Evolutionary conservation across 2,888 invertebrate genomes (phyloP), one percentile per base, ranked within the genome.

Genomic region (Patella pellucida): DNA sequence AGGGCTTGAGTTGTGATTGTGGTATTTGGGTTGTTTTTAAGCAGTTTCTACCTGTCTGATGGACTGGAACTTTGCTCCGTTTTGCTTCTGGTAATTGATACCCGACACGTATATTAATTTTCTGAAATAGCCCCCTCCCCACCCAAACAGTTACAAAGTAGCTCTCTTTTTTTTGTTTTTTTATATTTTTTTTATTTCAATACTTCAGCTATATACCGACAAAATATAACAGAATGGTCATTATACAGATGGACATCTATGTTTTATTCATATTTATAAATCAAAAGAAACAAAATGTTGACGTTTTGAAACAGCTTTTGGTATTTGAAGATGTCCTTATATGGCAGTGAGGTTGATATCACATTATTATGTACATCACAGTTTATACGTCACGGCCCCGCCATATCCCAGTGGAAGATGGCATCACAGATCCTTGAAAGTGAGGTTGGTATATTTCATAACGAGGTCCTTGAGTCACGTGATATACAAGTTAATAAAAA

Each of bases 281-380:
- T 41, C 41, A 41, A 9, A 41, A 41, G 41, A 41, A 41, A 41
- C 7, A 41, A 41, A 41, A 41, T 41, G 41, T 41, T 41, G 41
- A 41, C 41, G 41, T 41, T 41, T 41, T 41, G 41, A 41, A 41
- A 41, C 41, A 41, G 41, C 41, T 41, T 62, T 31, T 56, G 31
- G 27, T 72, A 15, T 54, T 67, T 41, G 73, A 52, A 68, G 73
- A 73, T 68, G 68, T 73, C 50, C 68, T 68, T 27, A 23, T 15
- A 50, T 73, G 73, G 68, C 52, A 68, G 73, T 73, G 73, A 68
- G 56, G 68, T 73, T 71, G 71, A 31, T 68, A 68, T 73, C 68
- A 68, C 73, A 73, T 68, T 68, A 62, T 52, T 68, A 73, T 73
- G 51, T 73, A 73, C 79, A 79, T 79, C 79, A 79, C 79, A 79